Percentiles rank a stretch among this genome's conserved stretches.
phyloP scores from a whole-genome alignment of 2,113 vertebrate genomes.

The Manacus vitellinus region DNA sequence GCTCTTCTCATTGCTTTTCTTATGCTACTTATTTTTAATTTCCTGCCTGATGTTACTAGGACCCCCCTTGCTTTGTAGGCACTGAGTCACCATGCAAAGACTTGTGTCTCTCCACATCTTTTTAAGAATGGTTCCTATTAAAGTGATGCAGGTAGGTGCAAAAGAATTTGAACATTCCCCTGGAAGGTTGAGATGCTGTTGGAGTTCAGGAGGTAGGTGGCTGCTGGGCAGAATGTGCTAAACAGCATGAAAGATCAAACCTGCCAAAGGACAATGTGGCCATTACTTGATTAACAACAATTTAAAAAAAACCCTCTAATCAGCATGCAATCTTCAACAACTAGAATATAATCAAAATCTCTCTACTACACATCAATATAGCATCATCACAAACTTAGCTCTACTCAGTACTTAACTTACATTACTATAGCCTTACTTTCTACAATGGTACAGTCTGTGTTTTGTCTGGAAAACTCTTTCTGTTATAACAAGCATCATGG shows the following conservation, averaged over 20 bases:
- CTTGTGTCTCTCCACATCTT: not conserved
- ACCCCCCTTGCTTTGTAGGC: fast-evolving
- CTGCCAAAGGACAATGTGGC: not conserved
- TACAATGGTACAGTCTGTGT: too few species aligned
- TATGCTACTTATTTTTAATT: not conserved
- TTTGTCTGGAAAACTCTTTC: too few species aligned
- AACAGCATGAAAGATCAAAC: not conserved
- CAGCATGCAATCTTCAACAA: too few species aligned
- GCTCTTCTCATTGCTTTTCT: not conserved
- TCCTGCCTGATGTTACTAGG: not conserved
- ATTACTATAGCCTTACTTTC: too few species aligned
- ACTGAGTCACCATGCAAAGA: not conserved
- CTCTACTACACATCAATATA: too few species aligned
- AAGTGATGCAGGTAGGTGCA: not conserved
- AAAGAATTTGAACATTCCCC: not conserved
- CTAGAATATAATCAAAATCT: too few species aligned
- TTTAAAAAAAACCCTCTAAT: too few species aligned
- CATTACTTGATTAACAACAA: too few species aligned
- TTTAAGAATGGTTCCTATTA: not conserved
- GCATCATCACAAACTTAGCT: too few species aligned
- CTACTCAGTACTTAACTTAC: too few species aligned
- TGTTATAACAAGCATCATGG: too few species aligned
- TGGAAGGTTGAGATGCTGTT: not conserved
- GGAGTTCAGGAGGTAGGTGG: not conserved
- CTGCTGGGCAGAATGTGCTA: not conserved